Conservation (phyloP, 2,797 vertebrate species). For the Betta splendens region DNA sequence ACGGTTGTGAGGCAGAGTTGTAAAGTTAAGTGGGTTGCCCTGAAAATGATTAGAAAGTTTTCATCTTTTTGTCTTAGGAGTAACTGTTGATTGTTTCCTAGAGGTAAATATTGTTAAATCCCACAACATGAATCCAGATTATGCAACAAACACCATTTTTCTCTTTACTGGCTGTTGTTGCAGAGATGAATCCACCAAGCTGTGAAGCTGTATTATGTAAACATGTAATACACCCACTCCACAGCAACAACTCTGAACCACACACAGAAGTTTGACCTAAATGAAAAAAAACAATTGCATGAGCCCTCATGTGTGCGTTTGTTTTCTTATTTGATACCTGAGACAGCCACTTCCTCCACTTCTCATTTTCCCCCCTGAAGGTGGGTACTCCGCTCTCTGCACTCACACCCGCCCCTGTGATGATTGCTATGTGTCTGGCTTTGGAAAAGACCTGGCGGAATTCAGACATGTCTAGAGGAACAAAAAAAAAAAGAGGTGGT, state of each 20-base stretch:
- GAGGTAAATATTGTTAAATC: slow-evolving; percentile 14
- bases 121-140: slow-evolving; percentile 26
- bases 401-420: slow-evolving; percentile 93
- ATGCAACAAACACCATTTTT: slow-evolving; percentile 33
- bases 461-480: slow-evolving; percentile 83
- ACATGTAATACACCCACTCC: slow-evolving; percentile 47
- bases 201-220: slow-evolving; percentile 44
- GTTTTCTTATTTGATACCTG: slow-evolving; percentile 83
- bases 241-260: slow-evolving; percentile 23
- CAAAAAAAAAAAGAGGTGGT: background rate
- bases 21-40: background rate
- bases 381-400: slow-evolving; percentile 93
- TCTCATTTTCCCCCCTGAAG: slow-evolving; percentile 90
- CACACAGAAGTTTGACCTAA: slow-evolving; percentile 25
- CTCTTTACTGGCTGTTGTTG: slow-evolving; percentile 12
- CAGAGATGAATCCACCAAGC: slow-evolving; percentile 38
- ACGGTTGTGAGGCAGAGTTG: slow-evolving; percentile 10
- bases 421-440: slow-evolving; percentile 90
- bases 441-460: slow-evolving; percentile 90
- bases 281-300: slow-evolving; percentile 7
- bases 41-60: too few relatives aligned
- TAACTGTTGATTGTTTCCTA: slow-evolving; percentile 23
- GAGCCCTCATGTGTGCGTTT: background rate
- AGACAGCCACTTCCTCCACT: slow-evolving; percentile 94
- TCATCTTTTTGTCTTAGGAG: background rate